Conservation (phyloP, 2,113 vertebrate genomes). For the Australoheros scitulus region DNA sequence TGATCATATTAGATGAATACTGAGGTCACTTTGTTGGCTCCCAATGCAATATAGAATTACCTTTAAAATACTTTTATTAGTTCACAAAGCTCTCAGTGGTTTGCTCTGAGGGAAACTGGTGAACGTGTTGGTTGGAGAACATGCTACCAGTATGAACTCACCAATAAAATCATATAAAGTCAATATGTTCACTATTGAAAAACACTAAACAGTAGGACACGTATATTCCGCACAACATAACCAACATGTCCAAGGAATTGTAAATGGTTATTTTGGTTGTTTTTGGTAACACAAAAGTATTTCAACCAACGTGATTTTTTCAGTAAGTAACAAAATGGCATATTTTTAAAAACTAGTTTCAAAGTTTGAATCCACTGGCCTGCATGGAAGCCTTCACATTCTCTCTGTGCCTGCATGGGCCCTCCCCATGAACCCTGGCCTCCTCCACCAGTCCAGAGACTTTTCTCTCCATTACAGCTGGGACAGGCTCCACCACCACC, state of each 20-base stretch:
- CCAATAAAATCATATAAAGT: background rate
- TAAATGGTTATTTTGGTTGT: background rate
- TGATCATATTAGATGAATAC: too few species aligned
- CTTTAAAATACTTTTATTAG: too few species aligned
- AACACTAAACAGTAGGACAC: background rate
- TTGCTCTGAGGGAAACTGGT: background rate
- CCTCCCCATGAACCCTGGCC: background rate
- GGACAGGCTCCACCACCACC: background rate
- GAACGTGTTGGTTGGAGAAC: background rate
- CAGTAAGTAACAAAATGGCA: too few species aligned
- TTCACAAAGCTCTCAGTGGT: too few species aligned
- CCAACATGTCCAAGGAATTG: background rate
- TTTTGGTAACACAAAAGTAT: background rate
- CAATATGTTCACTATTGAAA: background rate
- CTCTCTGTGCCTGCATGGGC: too few species aligned
- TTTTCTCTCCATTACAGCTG: background rate
- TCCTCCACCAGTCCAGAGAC: background rate
- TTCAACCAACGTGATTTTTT: background rate
- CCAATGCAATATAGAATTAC: too few species aligned
- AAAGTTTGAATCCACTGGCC: too few species aligned
- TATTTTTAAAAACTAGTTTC: too few species aligned
- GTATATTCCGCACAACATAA: background rate
- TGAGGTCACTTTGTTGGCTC: too few species aligned
- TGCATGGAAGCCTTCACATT: too few species aligned
- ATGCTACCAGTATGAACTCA: background rate